Percentiles rank a stretch among this genome's conserved stretches.
phyloP scores from a whole-genome alignment of 2,797 vertebrate species.

The Myripristis murdjan region DNA sequence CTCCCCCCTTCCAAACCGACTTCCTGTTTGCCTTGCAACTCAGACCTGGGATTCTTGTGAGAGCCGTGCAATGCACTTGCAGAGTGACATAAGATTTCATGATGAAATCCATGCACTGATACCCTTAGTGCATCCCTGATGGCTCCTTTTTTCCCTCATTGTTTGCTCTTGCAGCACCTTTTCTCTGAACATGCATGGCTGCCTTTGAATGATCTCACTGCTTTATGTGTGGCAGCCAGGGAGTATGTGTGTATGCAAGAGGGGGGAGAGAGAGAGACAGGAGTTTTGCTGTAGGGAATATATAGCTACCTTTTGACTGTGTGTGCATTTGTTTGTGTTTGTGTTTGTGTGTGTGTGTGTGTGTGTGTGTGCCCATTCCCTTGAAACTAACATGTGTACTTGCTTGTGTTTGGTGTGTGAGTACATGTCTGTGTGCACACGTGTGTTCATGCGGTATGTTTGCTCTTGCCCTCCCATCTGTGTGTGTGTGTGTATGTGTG shows the following conservation, averaged over 20 bases:
- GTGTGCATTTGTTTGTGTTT: conserved; percentile 33
- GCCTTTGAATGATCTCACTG: conserved; percentile 61
- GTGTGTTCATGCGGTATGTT: conserved; percentile 39
- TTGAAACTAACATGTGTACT: conserved; percentile 32
- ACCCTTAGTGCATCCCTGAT: conserved; percentile 44
- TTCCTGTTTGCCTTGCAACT: conserved; percentile 86
- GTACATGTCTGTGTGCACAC: conserved; percentile 4
- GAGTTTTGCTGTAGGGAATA: conserved; percentile 56
- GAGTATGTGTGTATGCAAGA: conserved; percentile 27
- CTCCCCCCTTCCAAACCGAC: conserved; percentile 65
- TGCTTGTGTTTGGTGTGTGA: conserved; percentile 28
- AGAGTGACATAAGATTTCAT: conserved; percentile 62
- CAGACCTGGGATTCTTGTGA: conserved; percentile 85
- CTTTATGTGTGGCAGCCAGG: conserved; percentile 14
- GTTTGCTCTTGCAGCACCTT: conserved; percentile 63
- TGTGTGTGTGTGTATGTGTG: conserved; percentile 33
- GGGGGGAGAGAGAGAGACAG: conserved; percentile 16
- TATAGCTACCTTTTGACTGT: conserved; percentile 44
- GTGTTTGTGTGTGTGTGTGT: conserved; percentile 24
- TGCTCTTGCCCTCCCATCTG: conserved; percentile 39
- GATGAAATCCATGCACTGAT: conserved; percentile 68
- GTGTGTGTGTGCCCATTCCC: conserved; percentile 14
- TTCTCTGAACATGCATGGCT: conserved; percentile 69
- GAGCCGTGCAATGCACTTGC: conserved; percentile 46
- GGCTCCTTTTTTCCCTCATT: conserved; percentile 60